phyloP scores from a whole-genome alignment of 2,113 vertebrate species.

The Dunckerocampus dactyliophorus region DNA sequence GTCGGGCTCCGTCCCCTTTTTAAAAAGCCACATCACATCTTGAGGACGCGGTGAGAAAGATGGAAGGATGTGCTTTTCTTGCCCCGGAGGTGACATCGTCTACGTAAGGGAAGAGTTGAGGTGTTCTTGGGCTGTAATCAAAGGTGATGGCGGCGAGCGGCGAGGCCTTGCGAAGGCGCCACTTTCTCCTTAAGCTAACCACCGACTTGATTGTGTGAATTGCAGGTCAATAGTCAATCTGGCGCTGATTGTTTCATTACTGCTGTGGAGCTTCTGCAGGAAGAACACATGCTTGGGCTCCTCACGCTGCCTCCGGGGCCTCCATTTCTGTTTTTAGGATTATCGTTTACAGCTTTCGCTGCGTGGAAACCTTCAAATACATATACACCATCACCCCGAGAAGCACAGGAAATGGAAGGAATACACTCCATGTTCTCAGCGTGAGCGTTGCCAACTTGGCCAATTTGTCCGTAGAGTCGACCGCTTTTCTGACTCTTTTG shows the following conservation, averaged over 20 bases:
- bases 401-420: too few species aligned
- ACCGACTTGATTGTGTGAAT: conserved; percentile 35
- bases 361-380: too few species aligned
- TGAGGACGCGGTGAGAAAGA: too few species aligned
- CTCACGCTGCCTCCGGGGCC: neutral
- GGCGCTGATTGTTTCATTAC: conserved; percentile 23
- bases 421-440: too few species aligned
- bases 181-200: conserved; percentile 17
- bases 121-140: conserved; percentile 28
- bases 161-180: conserved; percentile 19
- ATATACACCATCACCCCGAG: too few species aligned
- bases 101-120: conserved; percentile 10
- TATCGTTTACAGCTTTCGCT: too few species aligned
- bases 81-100: conserved; percentile 6
- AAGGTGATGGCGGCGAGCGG: conserved; percentile 12
- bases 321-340: neutral
- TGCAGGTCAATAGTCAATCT: conserved; percentile 27
- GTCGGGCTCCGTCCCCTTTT: conserved; percentile 8
- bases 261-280: conserved; percentile 26
- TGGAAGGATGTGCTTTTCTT: too few species aligned
- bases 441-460: too few species aligned
- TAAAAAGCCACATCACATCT: neutral
- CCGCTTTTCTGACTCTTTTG: too few species aligned
- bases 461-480: too few species aligned
- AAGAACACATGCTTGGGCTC: conserved; percentile 24